These are phyloP conservation scores for Nemopilema nomurai DNA, from an alignment of 30 jellyfish, hydroid and myxozoan genomes.

Conservation along the genomic window DNA sequence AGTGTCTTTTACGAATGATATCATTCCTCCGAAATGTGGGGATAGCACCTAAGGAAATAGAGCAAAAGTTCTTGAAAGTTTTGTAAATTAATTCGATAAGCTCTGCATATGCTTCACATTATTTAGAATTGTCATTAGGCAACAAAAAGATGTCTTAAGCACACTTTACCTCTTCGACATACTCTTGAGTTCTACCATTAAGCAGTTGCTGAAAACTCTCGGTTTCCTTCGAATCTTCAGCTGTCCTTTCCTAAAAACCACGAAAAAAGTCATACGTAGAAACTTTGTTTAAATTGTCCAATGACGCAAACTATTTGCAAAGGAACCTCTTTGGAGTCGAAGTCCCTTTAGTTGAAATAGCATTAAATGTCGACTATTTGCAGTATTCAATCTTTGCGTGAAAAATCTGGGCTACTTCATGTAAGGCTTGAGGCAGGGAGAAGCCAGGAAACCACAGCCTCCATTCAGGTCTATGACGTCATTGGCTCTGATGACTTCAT, in stretches of 20 bases:
- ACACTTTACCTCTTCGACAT: slow-evolving; percentile 82
- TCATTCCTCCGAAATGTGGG: slow-evolving; percentile 95
- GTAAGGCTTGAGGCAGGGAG: too few relatives aligned
- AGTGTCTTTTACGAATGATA: slow-evolving; percentile 83
- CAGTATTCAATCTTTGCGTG: too few relatives aligned
- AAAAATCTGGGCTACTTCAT: too few relatives aligned
- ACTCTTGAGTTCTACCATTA: slow-evolving; percentile 82
- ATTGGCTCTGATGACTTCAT: too few relatives aligned
- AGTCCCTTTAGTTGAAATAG: neutral
- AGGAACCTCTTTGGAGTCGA: too few relatives aligned
- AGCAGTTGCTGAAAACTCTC: slow-evolving; percentile 84
- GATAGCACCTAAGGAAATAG: slow-evolving; percentile 69
- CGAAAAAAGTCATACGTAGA: neutral
- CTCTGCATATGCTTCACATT: neutral
- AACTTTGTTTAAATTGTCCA: too few relatives aligned
- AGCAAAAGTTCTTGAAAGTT: neutral
- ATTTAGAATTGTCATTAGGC: too few relatives aligned
- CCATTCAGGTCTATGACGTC: too few relatives aligned
- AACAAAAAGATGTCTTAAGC: too few relatives aligned
- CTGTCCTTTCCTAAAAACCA: slow-evolving; percentile 75
- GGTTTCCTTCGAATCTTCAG: slow-evolving; percentile 91
- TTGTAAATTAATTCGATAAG: neutral
- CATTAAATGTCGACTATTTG: too few relatives aligned
- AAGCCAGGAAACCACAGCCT: too few relatives aligned
- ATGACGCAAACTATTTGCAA: too few relatives aligned